phyloP scores from a whole-genome alignment of 2,113 vertebrate species.

The Mixornis gularis region DNA sequence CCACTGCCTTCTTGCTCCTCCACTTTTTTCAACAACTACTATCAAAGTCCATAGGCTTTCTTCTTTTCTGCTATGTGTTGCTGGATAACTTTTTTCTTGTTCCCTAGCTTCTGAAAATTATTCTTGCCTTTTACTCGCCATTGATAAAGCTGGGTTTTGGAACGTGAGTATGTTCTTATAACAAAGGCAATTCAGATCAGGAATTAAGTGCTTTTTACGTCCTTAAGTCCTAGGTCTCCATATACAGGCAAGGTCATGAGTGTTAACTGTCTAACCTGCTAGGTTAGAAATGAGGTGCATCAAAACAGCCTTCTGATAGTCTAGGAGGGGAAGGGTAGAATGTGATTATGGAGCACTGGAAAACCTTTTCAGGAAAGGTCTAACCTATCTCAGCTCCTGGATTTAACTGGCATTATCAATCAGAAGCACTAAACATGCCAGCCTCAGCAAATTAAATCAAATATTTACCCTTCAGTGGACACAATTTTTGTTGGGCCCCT shows the following conservation, averaged over 20 bases:
- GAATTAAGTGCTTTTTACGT: not conserved
- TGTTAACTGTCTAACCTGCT: not conserved
- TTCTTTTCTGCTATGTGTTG: not conserved
- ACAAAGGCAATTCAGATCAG: not conserved
- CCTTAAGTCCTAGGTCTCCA: not conserved
- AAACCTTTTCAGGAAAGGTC: not conserved
- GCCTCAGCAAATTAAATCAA: not conserved
- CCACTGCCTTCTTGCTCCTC: not conserved
- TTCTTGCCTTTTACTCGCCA: not conserved
- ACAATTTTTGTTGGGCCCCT: not conserved
- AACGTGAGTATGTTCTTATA: not conserved
- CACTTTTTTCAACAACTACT: not conserved
- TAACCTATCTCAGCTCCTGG: not conserved
- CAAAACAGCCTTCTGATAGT: not conserved
- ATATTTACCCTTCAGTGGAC: not conserved
- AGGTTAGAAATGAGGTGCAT: not conserved
- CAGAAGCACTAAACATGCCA: not conserved
- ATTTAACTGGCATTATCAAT: not conserved
- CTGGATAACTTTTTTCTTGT: not conserved
- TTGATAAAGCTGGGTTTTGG: not conserved
- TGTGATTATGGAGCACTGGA: not conserved
- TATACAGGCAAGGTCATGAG: not conserved
- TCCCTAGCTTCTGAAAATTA: not conserved
- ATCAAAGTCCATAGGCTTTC: not conserved
- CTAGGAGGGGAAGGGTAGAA: not conserved